These are phyloP conservation scores for Pluvianellus socialis DNA, from an alignment of 2,113 vertebrate species.

Conservation along the genomic window DNA sequence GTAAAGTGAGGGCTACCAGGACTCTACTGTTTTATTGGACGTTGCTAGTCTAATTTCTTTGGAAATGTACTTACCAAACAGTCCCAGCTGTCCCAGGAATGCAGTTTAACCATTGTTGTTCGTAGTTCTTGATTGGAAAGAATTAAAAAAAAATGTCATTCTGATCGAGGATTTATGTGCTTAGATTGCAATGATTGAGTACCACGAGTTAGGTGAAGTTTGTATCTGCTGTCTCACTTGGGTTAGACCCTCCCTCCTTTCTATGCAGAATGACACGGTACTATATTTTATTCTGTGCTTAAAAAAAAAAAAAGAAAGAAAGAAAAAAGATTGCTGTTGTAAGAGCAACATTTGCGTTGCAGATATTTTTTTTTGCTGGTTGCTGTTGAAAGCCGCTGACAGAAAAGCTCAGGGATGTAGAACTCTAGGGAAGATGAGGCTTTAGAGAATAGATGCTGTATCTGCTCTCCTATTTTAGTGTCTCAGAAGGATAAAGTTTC, in stretches of 20 bases:
- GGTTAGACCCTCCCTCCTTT: neutral
- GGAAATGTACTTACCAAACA: constrained; percentile 8
- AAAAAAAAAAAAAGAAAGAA: neutral
- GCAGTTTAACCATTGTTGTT: constrained; percentile 22
- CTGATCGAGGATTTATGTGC: neutral
- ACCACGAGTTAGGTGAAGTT: neutral
- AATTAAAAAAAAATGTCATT: constrained; percentile 29
- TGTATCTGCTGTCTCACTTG: neutral
- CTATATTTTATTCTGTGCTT: neutral
- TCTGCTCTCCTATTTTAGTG: neutral
- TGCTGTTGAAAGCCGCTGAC: neutral
- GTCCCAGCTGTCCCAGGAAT: constrained; percentile 55
- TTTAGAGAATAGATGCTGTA: neutral
- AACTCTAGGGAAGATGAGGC: neutral
- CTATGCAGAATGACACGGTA: neutral
- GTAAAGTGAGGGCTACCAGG: neutral
- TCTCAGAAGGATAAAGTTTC: neutral
- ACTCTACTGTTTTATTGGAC: constrained; percentile 24
- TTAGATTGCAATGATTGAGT: neutral
- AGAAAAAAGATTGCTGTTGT: neutral
- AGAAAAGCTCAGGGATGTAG: neutral
- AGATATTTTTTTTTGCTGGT: neutral
- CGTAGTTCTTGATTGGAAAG: neutral
- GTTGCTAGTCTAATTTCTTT: constrained; percentile 25
- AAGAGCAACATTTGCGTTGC: neutral